Evolutionary conservation across 2,888 invertebrate species (phyloP).

Genomic region (Cacoxenus indagator): DNA sequence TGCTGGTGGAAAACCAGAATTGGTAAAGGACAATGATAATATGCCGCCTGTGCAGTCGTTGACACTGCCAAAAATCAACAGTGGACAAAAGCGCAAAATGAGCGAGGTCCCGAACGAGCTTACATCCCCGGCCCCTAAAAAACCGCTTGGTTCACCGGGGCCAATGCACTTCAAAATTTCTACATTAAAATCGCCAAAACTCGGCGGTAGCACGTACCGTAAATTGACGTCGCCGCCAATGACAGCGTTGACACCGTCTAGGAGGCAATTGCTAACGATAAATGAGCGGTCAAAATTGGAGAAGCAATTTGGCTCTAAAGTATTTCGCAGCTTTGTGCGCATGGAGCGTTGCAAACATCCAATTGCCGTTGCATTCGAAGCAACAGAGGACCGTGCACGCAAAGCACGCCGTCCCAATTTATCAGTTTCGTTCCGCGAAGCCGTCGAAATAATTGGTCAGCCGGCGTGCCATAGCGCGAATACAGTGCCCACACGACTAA

Average conservation of each 20-base stretch:
- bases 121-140: background rate
- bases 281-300: too few relatives aligned
- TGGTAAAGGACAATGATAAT: too few relatives aligned
- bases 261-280: slow-evolving; percentile 27
- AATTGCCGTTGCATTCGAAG: slow-evolving; percentile 42
- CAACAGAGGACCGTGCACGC: slow-evolving; percentile 42
- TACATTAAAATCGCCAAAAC: background rate
- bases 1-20: background rate
- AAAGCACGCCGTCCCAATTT: slow-evolving; percentile 52
- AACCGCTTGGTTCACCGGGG: background rate
- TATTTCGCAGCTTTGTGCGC: slow-evolving; percentile 41
- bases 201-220: background rate
- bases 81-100: background rate
- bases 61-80: too few relatives aligned
- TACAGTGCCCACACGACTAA: slow-evolving; percentile 35
- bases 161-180: background rate
- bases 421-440: slow-evolving; percentile 61
- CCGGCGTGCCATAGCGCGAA: background rate
- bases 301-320: slow-evolving; percentile 41
- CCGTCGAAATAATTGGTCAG: slow-evolving; percentile 62
- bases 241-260: background rate
- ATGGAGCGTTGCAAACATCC: slow-evolving; percentile 45
- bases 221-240: background rate
- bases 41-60: too few relatives aligned
- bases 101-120: background rate